Conservation (phyloP, 2,888 invertebrate genomes). For the Terebella lapidaria region DNA sequence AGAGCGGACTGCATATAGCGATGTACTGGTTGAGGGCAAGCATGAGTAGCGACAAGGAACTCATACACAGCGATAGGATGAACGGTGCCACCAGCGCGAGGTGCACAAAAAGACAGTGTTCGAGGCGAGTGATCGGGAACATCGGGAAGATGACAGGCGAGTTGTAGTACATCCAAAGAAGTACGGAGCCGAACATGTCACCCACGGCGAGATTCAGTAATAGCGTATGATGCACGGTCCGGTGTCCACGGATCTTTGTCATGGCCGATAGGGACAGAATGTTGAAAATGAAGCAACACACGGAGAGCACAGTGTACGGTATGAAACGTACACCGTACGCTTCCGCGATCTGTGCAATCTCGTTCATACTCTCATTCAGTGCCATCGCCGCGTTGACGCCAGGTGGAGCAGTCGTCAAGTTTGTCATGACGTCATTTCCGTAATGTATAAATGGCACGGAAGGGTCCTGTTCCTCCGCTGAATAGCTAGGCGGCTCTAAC, state of each 20-base stretch:
- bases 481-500: no score
- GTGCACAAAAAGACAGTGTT: conserved; percentile 24
- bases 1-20: conserved; percentile 27
- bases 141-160: conserved; percentile 23
- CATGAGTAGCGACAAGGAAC: conserved; percentile 23
- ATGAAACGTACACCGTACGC: conserved; percentile 21
- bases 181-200: conserved; percentile 22
- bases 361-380: not conserved
- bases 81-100: conserved; percentile 23
- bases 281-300: conserved; percentile 29
- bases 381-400: not conserved
- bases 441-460: no score
- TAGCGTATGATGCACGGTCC: conserved; percentile 32
- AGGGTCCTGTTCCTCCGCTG: no score
- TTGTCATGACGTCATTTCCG: no score
- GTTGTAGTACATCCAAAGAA: conserved; percentile 30
- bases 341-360: not conserved
- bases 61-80: conserved; percentile 21
- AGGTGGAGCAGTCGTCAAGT: no score
- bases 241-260: conserved; percentile 28
- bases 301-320: conserved; percentile 21
- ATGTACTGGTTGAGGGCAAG: conserved; percentile 29
- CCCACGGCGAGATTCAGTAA: conserved; percentile 26
- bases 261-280: conserved; percentile 39
- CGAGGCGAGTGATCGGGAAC: conserved; percentile 15